Evolutionary conservation across 2,113 vertebrate species (phyloP), one percentile per base, ranked within the genome.

Genomic region (Anhinga rufa): DNA sequence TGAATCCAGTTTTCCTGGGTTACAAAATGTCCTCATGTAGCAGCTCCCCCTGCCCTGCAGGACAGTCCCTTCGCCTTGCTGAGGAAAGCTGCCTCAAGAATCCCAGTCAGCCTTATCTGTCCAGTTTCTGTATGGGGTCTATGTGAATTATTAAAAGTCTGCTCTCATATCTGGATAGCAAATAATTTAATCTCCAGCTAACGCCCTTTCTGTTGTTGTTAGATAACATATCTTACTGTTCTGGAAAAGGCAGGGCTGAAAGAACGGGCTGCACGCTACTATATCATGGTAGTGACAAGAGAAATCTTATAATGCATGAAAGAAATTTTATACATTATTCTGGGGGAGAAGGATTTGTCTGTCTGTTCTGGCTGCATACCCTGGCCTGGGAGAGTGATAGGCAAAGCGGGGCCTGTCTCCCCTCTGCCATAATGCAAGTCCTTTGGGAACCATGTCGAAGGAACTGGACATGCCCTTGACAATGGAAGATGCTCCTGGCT

Each of bases 361-460:
- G 76, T 21, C 40, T 77, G 0, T 81, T 54, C 29, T 79, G 65
- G 31, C 28, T 89, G 57, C 57, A 55, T 28, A 52, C 9, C 21
- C 49, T 68, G 55, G 62, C 38, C 48, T 69, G 28, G 26, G 31
- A 92, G 19, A 82, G 24, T 2, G 2, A 32, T 0, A 48, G 36
- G 57, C n/a, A 82, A 65, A 61, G 54, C 17, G 82, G 22, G 9
- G 14, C n/a, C 57, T 10, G 2, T 51, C 55, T 84, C 26, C 26
- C 16, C 26, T 81, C 74, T 7, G 4, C 14, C 1, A 0, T 14
- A 42, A 5, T 21, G 18, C 44, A 94, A 25, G 17, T 88, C 49
- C 31, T 60, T 44, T 38, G 28, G 49, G 58, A 94, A 28, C 44
- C 1, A 0, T 36, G 40, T 14, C 0, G 0, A 76, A 80, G 32